phyloP scores from a whole-genome alignment of 2,113 vertebrate genomes.

The Furnarius figulus region DNA sequence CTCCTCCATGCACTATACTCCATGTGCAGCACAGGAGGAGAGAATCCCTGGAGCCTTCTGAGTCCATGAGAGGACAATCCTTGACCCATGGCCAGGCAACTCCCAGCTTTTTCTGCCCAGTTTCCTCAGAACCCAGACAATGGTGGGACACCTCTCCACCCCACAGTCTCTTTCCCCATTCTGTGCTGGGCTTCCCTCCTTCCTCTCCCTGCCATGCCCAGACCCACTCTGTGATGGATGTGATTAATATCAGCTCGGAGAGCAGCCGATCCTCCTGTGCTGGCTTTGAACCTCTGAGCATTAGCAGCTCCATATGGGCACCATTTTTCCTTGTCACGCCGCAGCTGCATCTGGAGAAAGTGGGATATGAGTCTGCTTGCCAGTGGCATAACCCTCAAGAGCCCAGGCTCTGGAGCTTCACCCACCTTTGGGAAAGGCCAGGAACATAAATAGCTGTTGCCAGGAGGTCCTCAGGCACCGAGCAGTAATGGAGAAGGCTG shows the following conservation, averaged over 20 bases:
- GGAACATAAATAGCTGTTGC: constrained; percentile 2
- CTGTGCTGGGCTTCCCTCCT: neutral
- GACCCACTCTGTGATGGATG: neutral
- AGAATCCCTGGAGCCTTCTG: neutral
- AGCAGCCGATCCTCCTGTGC: constrained; percentile 22
- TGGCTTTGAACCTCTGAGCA: constrained; percentile 46
- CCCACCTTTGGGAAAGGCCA: constrained; percentile 43
- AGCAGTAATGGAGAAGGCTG: neutral
- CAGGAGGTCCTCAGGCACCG: neutral
- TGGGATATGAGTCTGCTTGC: neutral
- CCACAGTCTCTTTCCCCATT: neutral
- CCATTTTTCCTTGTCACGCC: constrained; percentile 52
- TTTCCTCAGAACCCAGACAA: neutral
- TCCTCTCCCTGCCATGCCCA: neutral
- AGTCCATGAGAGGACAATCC: neutral
- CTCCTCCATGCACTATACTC: accelerated
- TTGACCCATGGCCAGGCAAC: accelerated
- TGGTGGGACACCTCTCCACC: neutral
- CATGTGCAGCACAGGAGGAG: accelerated
- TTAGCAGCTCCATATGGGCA: constrained; percentile 53
- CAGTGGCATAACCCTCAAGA: neutral
- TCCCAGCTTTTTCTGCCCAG: neutral
- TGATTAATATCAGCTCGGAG: constrained; percentile 5
- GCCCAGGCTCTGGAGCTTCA: neutral
- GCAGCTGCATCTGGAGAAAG: constrained; percentile 7